phyloP scores from a whole-genome alignment of 2,797 vertebrate species.

The Gephyroberyx darwinii region DNA sequence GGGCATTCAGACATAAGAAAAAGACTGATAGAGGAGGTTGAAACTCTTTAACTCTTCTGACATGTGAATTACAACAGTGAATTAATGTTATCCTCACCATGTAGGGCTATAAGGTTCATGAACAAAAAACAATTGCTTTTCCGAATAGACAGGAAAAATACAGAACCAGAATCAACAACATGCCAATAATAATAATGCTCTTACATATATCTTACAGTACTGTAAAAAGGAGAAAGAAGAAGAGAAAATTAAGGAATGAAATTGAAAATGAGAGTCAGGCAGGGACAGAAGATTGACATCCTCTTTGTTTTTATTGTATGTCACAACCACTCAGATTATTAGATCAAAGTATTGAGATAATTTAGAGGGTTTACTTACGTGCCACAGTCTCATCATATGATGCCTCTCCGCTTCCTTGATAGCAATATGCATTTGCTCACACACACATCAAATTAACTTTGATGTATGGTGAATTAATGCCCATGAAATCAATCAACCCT shows the following conservation, averaged over 20 bases:
- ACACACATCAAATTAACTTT: conserved; percentile 34
- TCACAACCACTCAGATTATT: conserved; percentile 59
- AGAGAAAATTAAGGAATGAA: conserved; percentile 27
- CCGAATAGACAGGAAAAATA: conserved; percentile 20
- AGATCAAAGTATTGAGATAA: conserved; percentile 68
- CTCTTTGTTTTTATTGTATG: conserved; percentile 41
- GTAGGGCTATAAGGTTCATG: neutral
- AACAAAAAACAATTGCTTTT: conserved; percentile 12
- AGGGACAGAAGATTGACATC: conserved; percentile 46
- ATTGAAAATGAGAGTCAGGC: conserved; percentile 33
- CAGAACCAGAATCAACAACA: conserved; percentile 20
- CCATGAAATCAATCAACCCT: conserved; percentile 13
- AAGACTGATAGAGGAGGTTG: neutral
- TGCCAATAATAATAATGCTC: neutral
- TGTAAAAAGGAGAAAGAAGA: too few species aligned
- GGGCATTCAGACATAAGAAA: conserved; percentile 45
- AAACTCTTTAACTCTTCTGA: conserved; percentile 29
- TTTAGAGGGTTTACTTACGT: conserved; percentile 63
- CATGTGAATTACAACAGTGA: too few species aligned
- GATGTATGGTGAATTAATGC: conserved; percentile 32
- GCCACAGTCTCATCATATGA: conserved; percentile 26
- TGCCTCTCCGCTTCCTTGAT: conserved; percentile 19
- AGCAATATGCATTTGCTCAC: conserved; percentile 30
- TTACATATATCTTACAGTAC: too few species aligned
- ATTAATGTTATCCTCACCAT: conserved; percentile 12